Percentiles rank a stretch among this genome's conserved stretches.
phyloP scores from a whole-genome alignment of 2,888 invertebrate genomes.

The Tinea trinotella region DNA sequence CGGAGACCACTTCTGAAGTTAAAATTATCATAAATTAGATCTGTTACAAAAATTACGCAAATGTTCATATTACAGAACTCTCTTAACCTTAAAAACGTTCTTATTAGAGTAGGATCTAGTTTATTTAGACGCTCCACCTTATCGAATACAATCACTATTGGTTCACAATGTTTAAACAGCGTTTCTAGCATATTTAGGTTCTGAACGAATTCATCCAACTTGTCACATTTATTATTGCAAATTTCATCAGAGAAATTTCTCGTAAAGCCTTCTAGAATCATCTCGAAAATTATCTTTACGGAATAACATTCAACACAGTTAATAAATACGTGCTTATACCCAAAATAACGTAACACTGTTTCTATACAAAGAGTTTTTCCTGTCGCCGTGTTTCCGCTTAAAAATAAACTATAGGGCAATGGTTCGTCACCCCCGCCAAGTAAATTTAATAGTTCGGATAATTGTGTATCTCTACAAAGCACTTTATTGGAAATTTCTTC shows the following conservation, averaged over 20 bases:
- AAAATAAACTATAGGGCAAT: slow-evolving; percentile 78
- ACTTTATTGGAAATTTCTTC: slow-evolving; percentile 59
- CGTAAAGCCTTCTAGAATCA: slow-evolving; percentile 75
- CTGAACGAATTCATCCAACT: slow-evolving; percentile 76
- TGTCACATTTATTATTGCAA: slow-evolving; percentile 74
- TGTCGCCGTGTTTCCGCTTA: slow-evolving; percentile 87
- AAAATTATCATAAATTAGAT: slow-evolving; percentile 87
- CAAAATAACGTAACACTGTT: slow-evolving; percentile 69
- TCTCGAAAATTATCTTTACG: slow-evolving; percentile 82
- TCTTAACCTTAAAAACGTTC: slow-evolving; percentile 79
- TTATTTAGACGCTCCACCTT: slow-evolving; percentile 84
- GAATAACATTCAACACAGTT: slow-evolving; percentile 89
- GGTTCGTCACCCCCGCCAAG: slow-evolving; percentile 73
- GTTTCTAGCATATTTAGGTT: slow-evolving; percentile 49
- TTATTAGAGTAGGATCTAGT: slow-evolving; percentile 81
- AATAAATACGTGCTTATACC: slow-evolving; percentile 75
- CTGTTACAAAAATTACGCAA: slow-evolving; percentile 82
- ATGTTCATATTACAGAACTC: slow-evolving; percentile 81
- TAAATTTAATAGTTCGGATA: slow-evolving; percentile 60
- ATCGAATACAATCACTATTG: slow-evolving; percentile 81
- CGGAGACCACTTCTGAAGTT: slow-evolving; percentile 77
- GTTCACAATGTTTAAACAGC: slow-evolving; percentile 38
- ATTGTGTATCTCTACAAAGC: slow-evolving; percentile 62
- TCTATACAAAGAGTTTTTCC: slow-evolving; percentile 84
- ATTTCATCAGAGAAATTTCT: slow-evolving; percentile 33